Conservation (phyloP, 2,113 vertebrate species). For the Salvelinus namaycush region DNA sequence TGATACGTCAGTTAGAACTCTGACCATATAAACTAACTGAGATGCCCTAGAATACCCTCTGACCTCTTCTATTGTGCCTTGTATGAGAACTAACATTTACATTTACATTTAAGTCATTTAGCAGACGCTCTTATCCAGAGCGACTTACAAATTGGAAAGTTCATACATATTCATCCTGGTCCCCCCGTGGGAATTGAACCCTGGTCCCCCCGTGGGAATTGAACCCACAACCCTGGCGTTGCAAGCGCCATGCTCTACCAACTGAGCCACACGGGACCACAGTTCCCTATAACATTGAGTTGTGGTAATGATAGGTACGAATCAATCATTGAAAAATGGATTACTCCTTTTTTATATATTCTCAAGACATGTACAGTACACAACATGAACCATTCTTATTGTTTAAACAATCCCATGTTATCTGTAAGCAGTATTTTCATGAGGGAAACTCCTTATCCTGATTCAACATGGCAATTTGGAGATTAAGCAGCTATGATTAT, state of each 20-base stretch:
- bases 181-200: too few relatives aligned
- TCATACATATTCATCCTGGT: too few relatives aligned
- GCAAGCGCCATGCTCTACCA: too few relatives aligned
- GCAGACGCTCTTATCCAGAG: too few relatives aligned
- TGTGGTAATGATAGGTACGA: neutral
- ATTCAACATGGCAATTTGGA: conserved; percentile 38
- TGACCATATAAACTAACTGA: neutral
- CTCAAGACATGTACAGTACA: neutral
- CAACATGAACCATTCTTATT: neutral
- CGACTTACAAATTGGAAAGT: too few relatives aligned
- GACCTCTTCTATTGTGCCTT: neutral
- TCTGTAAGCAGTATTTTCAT: neutral
- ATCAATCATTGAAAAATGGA: conserved; percentile 3
- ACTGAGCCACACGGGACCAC: too few relatives aligned
- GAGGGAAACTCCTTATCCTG: conserved; percentile 53
- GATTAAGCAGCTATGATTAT: conserved; percentile 49
- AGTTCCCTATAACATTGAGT: neutral
- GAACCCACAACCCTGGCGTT: too few relatives aligned
- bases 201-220: too few relatives aligned
- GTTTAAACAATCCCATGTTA: conserved; percentile 44
- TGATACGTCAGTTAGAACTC: conserved; percentile 17
- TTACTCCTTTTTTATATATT: neutral
- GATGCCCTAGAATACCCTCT: conserved; percentile 7
- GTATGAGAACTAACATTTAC: too few relatives aligned
- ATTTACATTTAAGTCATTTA: too few relatives aligned